Evolutionary conservation across 2,797 vertebrate genomes (phyloP).

Genomic region (Nyctalus aviator): DNA sequence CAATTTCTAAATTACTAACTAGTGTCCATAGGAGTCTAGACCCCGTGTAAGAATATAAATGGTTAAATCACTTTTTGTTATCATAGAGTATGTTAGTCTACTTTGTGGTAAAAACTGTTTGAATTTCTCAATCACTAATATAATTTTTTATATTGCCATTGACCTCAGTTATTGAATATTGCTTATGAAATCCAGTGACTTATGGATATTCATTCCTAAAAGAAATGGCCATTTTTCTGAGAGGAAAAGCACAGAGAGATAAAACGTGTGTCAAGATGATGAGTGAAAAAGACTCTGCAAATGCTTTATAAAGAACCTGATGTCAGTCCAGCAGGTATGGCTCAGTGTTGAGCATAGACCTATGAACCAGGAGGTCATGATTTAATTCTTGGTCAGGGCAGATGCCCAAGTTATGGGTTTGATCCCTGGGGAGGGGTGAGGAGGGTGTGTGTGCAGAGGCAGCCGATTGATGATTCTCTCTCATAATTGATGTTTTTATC

Average conservation of each 20-base stretch:
- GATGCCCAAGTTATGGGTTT: too few relatives aligned
- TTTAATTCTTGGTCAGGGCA: too few relatives aligned
- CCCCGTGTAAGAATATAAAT: not conserved
- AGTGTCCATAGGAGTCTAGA: not conserved
- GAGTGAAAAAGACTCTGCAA: not conserved
- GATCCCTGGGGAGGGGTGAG: too few relatives aligned
- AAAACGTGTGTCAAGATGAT: not conserved
- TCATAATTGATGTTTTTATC: too few relatives aligned
- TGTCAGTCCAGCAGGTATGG: not conserved
- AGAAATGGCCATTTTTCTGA: slow-evolving; percentile 10
- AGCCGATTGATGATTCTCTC: too few relatives aligned
- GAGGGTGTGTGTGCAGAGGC: too few relatives aligned
- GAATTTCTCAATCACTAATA: not conserved
- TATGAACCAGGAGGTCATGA: too few relatives aligned
- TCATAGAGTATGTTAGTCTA: not conserved
- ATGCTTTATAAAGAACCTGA: not conserved
- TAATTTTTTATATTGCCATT: not conserved
- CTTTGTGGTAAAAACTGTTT: not conserved
- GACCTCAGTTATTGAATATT: not conserved
- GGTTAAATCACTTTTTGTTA: not conserved
- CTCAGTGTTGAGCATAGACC: too few relatives aligned
- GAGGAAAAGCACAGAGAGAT: not conserved
- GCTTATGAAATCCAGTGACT: not conserved
- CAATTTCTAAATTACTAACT: not conserved
- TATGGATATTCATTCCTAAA: not conserved